Percentiles rank a stretch among this genome's conserved stretches.
Conservation (phyloP, 2,113 vertebrate species). For the Reinhardtius hippoglossoides region DNA sequence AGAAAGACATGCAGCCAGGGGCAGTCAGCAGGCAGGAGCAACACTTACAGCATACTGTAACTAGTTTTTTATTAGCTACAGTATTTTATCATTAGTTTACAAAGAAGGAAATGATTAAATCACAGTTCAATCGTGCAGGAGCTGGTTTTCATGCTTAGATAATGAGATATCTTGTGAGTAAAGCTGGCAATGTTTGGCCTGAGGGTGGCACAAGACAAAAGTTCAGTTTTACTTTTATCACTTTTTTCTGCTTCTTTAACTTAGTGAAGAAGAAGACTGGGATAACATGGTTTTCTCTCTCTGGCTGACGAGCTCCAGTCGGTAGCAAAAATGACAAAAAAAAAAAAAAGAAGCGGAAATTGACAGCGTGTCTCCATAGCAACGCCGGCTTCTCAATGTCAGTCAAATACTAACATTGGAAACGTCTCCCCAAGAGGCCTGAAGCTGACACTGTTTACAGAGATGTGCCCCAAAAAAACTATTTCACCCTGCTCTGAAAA, state of each 20-base stretch:
- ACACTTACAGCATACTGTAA: slow-evolving; percentile 15
- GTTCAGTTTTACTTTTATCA: neutral
- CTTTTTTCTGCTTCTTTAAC: neutral
- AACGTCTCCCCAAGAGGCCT: neutral
- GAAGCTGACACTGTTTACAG: neutral
- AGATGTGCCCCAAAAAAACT: neutral
- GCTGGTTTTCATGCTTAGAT: neutral
- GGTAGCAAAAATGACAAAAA: too few relatives aligned
- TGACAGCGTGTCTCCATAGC: neutral
- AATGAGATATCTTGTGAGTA: neutral
- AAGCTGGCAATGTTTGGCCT: slow-evolving; percentile 1
- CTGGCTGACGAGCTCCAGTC: neutral
- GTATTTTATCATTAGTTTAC: neutral
- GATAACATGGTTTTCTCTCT: neutral
- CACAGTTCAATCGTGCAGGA: neutral
- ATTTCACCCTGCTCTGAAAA: too few relatives aligned
- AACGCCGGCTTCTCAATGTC: neutral
- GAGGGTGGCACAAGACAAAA: neutral
- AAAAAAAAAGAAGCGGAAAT: neutral
- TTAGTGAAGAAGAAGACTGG: neutral
- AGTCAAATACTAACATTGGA: neutral
- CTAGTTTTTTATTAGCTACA: neutral
- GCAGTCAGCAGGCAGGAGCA: slow-evolving; percentile 19
- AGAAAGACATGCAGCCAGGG: slow-evolving; percentile 11
- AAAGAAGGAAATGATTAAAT: neutral